Evolutionary conservation across 2,888 invertebrate genomes (phyloP).

Genomic region (Microplitis deprimator): DNA sequence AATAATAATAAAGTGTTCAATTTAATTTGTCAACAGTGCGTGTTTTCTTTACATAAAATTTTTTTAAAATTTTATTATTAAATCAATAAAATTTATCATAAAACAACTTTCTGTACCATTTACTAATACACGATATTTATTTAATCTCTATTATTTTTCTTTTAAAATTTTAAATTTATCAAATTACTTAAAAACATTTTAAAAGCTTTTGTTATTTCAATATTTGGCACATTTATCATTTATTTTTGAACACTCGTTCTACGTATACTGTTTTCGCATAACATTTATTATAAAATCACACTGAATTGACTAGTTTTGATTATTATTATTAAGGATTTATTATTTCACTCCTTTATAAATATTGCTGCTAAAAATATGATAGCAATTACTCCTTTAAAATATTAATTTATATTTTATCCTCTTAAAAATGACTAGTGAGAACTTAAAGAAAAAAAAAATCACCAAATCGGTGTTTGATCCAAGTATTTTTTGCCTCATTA

Average conservation of each 20-base stretch:
- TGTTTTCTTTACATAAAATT: not conserved
- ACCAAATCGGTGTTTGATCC: no score
- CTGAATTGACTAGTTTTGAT: slow-evolving; percentile 4
- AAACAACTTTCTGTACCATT: not conserved
- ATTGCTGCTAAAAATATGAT: not conserved
- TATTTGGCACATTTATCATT: slow-evolving; percentile 6
- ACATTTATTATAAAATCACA: not conserved
- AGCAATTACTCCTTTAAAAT: not conserved
- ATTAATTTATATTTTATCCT: not conserved
- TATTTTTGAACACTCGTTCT: slow-evolving; percentile 2
- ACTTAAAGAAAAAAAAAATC: not conserved
- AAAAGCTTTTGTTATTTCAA: not conserved
- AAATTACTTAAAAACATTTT: not conserved
- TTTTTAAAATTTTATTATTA: not conserved
- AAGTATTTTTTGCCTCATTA: not conserved
- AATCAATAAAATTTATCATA: not conserved
- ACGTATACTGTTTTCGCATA: not conserved
- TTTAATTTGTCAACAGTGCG: slow-evolving; percentile 3
- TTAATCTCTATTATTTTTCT: not conserved
- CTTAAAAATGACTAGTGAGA: not conserved
- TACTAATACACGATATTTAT: not conserved
- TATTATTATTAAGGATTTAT: not conserved
- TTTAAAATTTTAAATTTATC: not conserved
- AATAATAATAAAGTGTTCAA: not conserved
- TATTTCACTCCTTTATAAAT: slow-evolving; percentile 9